These are phyloP conservation scores for Halichondria panicea DNA, from an alignment of 37 sponge, comb jelly and placozoan species.

Conservation along the genomic window DNA sequence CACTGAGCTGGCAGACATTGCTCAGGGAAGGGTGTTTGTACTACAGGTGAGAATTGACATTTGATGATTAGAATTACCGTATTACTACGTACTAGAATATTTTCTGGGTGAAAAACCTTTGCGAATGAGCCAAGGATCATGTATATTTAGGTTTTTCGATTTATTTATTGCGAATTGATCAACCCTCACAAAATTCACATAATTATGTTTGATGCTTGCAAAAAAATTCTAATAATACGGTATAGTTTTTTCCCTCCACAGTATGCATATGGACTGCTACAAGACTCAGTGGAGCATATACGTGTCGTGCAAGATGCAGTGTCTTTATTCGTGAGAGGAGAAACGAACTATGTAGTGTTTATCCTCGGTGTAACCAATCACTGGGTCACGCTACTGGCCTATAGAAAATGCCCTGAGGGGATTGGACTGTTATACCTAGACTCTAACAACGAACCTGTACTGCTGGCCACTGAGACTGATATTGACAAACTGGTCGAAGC, in stretches of 20 bases:
- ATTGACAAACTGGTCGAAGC: background rate
- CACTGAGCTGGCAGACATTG: background rate
- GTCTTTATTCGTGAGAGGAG: background rate
- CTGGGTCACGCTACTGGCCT: background rate
- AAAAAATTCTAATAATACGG: no score
- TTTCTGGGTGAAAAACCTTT: no score
- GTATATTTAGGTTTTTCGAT: no score
- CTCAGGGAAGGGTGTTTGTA: background rate
- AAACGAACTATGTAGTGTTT: background rate
- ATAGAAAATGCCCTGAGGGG: background rate
- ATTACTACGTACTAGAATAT: no score
- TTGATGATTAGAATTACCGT: no score
- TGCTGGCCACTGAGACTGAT: background rate
- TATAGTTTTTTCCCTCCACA: no score
- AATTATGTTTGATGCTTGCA: no score
- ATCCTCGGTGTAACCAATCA: background rate
- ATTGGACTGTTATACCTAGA: background rate
- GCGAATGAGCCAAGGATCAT: no score
- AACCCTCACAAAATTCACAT: no score
- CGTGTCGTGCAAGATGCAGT: background rate
- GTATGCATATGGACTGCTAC: background rate
- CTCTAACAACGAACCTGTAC: background rate
- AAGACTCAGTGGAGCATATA: background rate
- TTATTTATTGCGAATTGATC: no score
- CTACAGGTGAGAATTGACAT: no score